Base-by-base conservation (phyloP, 2,888 invertebrate genomes). In the Pyrrhopygopsis socrates region DNA sequence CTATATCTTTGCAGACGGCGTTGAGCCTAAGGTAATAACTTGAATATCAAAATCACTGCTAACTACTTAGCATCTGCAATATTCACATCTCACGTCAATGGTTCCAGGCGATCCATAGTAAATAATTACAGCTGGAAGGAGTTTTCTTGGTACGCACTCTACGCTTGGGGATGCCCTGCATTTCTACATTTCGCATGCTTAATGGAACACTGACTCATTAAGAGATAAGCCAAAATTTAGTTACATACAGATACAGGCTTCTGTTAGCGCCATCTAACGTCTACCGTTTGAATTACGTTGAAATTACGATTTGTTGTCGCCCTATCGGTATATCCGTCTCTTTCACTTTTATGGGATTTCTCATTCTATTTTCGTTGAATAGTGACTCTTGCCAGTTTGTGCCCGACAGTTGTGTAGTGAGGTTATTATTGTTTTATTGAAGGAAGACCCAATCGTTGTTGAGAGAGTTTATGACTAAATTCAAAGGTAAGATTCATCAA, bases 81-180 rank as follows among this genome's bases (percentile, higher is more conserved):
- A n/a, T n/a, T n/a, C n/a, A n/a, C n/a, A n/a, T 13, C 45, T 15
- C 45, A 24, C 30, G 81, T 58, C 54, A 63, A 50, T 65, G 41
- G 67, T 91, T 95, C 54, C 94, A 97, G 97, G 41, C 95, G 96
- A 11, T 96, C 97, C 2, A 86, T 95, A 2, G 93, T 95, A 86
- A 76, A 94, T 5, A 96, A 96, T 84, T 95, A 96, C 77, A 99
- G 99, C 94, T 99, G 99, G 88, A 96, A 96, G 63, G 98, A 98
- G 91, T 98, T 98, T 90, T 85, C 95, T 1, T 96, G 97, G 92
- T 99, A 98, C 93, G 97, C 98, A 67, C 20, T 98, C 3, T 98
- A 98, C 94, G 98, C 98, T 0, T 98, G 98, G 97, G 98, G 99
- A 0, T 95, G 97, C 8, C 98, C 99, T 0, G 86, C 97, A 0